Evolutionary conservation across 2,888 invertebrate genomes (phyloP).

Genomic region (Chromoteleia sp.): DNA sequence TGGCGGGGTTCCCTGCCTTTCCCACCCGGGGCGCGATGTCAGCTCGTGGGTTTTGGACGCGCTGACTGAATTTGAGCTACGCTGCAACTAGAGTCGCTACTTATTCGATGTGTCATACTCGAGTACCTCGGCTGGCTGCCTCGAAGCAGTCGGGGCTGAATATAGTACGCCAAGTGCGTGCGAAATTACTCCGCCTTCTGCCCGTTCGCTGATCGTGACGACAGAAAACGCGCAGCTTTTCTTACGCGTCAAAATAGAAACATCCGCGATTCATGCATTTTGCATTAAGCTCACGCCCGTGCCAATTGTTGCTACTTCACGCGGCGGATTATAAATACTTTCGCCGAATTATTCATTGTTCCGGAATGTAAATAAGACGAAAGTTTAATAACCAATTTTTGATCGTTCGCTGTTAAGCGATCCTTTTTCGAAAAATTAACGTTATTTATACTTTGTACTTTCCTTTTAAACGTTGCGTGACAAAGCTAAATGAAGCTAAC

Average conservation of each 20-base stretch:
- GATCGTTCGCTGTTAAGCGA: too few relatives aligned
- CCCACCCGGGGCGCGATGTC: slow-evolving; percentile 73
- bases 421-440: too few relatives aligned
- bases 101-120: slow-evolving; percentile 70
- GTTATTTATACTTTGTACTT: too few relatives aligned
- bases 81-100: slow-evolving; percentile 65
- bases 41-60: slow-evolving; percentile 69
- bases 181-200: slow-evolving; percentile 65
- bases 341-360: slow-evolving; percentile 42
- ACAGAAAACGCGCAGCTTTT: slow-evolving; percentile 60
- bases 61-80: slow-evolving; percentile 69
- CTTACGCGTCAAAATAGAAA: slow-evolving; percentile 67
- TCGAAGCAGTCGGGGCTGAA: slow-evolving; percentile 66
- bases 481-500: too few relatives aligned
- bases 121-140: slow-evolving; percentile 59
- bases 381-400: slow-evolving; percentile 41
- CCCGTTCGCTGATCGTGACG: slow-evolving; percentile 63
- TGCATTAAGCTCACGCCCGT: slow-evolving; percentile 22
- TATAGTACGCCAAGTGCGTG: slow-evolving; percentile 70
- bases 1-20: slow-evolving; percentile 69
- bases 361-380: slow-evolving; percentile 46
- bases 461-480: too few relatives aligned
- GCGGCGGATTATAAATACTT: slow-evolving; percentile 59
- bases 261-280: slow-evolving; percentile 65
- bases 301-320: slow-evolving; percentile 59